These are phyloP conservation scores for Xestobium rufovillosum DNA, from an alignment of 2,888 invertebrate species.

Conservation along the genomic window DNA sequence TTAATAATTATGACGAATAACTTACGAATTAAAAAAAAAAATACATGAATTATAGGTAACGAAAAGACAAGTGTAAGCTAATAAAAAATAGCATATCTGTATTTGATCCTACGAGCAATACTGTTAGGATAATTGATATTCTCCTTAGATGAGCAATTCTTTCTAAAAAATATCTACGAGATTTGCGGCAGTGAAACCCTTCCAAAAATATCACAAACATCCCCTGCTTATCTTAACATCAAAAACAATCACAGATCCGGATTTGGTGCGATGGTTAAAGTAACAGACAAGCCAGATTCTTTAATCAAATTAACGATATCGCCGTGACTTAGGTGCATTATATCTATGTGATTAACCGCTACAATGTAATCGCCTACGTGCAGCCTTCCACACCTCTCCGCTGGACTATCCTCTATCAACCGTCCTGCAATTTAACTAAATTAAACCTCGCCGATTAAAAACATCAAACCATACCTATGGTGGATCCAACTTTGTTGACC, in stretches of 20 bases:
- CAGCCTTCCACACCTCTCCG: constrained; percentile 83
- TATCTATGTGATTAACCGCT: constrained; percentile 89
- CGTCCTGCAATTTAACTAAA: constrained; percentile 56
- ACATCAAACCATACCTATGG: constrained; percentile 62
- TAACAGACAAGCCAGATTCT: constrained; percentile 87
- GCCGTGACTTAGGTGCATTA: constrained; percentile 87
- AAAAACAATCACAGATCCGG: constrained; percentile 43
- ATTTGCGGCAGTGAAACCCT: constrained; percentile 1
- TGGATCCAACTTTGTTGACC: constrained; percentile 79
- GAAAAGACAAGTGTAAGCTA: too few species aligned
- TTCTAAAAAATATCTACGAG: neutral
- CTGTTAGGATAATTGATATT: too few species aligned
- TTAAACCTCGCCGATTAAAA: neutral
- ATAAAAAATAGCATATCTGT: too few species aligned
- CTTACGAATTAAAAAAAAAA: too few species aligned
- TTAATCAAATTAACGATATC: constrained; percentile 97
- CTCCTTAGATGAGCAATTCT: too few species aligned
- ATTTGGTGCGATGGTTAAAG: constrained; percentile 67
- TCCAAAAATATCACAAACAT: neutral
- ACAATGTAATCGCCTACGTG: constrained; percentile 93
- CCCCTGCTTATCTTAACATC: neutral
- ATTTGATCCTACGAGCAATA: too few species aligned
- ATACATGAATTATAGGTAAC: too few species aligned
- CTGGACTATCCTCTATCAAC: constrained; percentile 91
- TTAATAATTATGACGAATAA: too few species aligned